Evolutionary conservation across 2,888 invertebrate species (phyloP).

Genomic region (Acrobasis repandana): DNA sequence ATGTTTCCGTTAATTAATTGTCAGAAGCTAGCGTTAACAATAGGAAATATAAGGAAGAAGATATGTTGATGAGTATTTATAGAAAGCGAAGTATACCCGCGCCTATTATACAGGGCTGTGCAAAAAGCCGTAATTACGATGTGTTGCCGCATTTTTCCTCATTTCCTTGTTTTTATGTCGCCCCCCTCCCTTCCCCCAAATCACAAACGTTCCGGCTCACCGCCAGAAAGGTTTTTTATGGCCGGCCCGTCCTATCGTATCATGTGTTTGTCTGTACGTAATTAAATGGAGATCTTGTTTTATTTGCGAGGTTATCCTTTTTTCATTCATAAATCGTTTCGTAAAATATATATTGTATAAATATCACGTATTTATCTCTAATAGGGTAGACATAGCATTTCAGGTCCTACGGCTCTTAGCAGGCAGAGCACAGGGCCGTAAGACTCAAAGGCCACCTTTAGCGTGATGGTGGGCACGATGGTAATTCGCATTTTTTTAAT

Average conservation of each 20-base stretch:
- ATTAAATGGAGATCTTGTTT: conserved; percentile 11
- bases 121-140: conserved; percentile 39
- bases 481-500: too few species aligned
- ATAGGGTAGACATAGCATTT: too few species aligned
- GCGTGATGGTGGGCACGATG: too few species aligned
- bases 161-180: conserved; percentile 28
- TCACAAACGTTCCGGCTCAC: conserved; percentile 23
- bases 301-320: not conserved
- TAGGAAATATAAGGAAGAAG: too few species aligned
- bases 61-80: not conserved
- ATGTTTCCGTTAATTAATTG: too few species aligned
- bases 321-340: not conserved
- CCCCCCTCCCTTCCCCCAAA: conserved; percentile 16
- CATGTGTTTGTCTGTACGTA: conserved; percentile 12
- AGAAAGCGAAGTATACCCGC: not conserved
- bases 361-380: too few species aligned
- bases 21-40: too few species aligned
- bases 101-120: conserved; percentile 10
- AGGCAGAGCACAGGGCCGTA: too few species aligned
- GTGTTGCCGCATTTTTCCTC: conserved; percentile 34
- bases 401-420: too few species aligned
- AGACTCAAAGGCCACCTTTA: too few species aligned
- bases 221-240: conserved; percentile 20
- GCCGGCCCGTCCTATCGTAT: conserved; percentile 3
- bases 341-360: too few species aligned